Percentiles rank a stretch among this genome's conserved stretches.
Conservation (phyloP, 2,113 vertebrate genomes). For the Chlorocebus sabaeus region DNA sequence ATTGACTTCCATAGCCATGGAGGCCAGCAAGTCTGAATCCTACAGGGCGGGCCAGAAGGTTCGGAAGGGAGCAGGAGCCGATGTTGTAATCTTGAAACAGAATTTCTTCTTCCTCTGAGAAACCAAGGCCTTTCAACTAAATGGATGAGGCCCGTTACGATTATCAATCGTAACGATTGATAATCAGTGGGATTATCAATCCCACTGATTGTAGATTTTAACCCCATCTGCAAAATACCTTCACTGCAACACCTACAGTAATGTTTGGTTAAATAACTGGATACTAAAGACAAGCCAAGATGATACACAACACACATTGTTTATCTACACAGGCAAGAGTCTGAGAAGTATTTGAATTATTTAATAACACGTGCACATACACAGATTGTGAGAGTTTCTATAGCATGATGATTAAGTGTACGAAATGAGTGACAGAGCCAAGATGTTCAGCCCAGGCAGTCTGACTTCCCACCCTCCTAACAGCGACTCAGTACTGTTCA, state of each 20-base stretch:
- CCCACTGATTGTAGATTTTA: neutral
- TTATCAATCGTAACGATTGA: neutral
- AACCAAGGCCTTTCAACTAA: neutral
- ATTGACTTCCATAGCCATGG: fast-evolving
- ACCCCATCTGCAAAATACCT: neutral
- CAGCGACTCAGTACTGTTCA: too few species aligned
- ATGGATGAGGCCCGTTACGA: neutral
- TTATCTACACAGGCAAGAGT: neutral
- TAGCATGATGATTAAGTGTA: neutral
- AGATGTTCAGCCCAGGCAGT: neutral
- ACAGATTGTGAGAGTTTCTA: neutral
- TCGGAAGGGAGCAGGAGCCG: neutral
- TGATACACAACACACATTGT: too few species aligned
- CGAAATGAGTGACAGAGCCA: neutral
- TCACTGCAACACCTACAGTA: neutral
- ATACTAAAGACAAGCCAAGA: neutral
- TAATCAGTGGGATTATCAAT: neutral
- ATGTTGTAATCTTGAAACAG: neutral
- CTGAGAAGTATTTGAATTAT: neutral
- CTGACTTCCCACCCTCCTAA: neutral
- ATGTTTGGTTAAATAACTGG: neutral
- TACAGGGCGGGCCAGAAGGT: neutral
- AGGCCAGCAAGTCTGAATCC: neutral
- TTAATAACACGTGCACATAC: neutral
- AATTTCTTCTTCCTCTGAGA: neutral